These are phyloP conservation scores for Zaprionus camerounensis DNA, from an alignment of 1,140 invertebrate species.

Conservation along the genomic window DNA sequence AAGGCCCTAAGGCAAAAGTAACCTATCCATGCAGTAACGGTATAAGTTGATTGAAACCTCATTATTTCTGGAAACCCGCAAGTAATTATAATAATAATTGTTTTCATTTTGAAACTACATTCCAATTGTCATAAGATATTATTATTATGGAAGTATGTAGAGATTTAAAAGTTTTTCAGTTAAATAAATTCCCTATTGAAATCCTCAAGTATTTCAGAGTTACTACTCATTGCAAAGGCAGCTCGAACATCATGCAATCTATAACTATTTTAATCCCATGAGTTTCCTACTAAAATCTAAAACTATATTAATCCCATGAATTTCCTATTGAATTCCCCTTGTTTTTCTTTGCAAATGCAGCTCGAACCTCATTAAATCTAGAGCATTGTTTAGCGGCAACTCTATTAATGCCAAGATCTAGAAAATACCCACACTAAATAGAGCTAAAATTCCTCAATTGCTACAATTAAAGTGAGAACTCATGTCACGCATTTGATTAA, in stretches of 20 bases:
- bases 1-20: neutral
- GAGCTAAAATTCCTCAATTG: conserved; percentile 12
- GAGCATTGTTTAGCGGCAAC: neutral
- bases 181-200: too few relatives aligned
- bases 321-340: neutral
- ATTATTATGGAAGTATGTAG: too few relatives aligned
- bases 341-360: neutral
- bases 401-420: neutral
- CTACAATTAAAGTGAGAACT: conserved; percentile 34
- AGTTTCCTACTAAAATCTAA: too few relatives aligned
- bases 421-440: neutral
- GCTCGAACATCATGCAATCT: too few relatives aligned
- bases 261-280: too few relatives aligned
- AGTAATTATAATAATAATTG: neutral
- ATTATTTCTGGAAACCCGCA: neutral
- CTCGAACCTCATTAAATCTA: neutral
- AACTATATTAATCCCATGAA: neutral
- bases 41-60: neutral
- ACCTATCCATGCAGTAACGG: neutral
- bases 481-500: conserved; percentile 30
- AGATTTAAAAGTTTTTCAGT: too few relatives aligned
- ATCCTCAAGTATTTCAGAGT: too few relatives aligned
- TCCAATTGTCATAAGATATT: neutral
- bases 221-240: too few relatives aligned
- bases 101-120: neutral